A percentile compares a stretch with the other conserved stretches of the same genome.
Evolutionary conservation across 2,113 vertebrate genomes (phyloP).

Genomic region (Vireo altiloquus): DNA sequence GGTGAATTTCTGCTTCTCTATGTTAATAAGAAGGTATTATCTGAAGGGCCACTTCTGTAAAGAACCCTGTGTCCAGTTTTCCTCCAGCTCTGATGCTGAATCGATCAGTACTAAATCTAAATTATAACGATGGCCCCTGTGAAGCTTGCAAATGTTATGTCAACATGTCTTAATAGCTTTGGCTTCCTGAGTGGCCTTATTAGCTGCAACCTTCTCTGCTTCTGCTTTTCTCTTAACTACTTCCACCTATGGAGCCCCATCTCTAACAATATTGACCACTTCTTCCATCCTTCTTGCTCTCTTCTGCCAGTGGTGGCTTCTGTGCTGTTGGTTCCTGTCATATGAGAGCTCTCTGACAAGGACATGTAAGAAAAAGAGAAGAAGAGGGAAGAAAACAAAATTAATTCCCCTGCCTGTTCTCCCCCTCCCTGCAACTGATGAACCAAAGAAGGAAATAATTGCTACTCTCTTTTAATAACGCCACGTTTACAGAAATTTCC

Average conservation of each 20-base stretch:
- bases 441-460: conserved; percentile 80
- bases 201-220: conserved; percentile 58
- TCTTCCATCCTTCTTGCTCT: conserved; percentile 11
- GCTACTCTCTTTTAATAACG: conserved; percentile 75
- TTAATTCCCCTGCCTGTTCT: conserved; percentile 35
- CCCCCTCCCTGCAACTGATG: conserved; percentile 66
- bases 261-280: conserved; percentile 19
- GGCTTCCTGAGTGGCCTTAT: conserved; percentile 67
- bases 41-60: conserved; percentile 55
- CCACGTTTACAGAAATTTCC: conserved; percentile 77
- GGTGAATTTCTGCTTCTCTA: conserved; percentile 47
- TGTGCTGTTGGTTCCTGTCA: not conserved
- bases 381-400: conserved; percentile 57
- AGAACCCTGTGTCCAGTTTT: conserved; percentile 68
- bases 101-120: conserved; percentile 79
- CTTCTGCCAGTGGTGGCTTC: conserved; percentile 6
- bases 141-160: conserved; percentile 79
- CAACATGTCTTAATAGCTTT: conserved; percentile 75
- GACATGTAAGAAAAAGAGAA: conserved; percentile 20
- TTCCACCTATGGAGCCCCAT: conserved; percentile 45
- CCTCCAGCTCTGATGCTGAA: conserved; percentile 56
- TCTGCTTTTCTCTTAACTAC: conserved; percentile 45
- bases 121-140: conserved; percentile 69
- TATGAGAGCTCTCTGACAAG: conserved; percentile 14
- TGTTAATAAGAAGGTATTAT: conserved; percentile 67